A percentile compares a stretch with the other conserved stretches of the same genome.
These are phyloP conservation scores for Batillaria attramentaria DNA, from an alignment of 1,140 invertebrate species.

Conservation along the genomic window DNA sequence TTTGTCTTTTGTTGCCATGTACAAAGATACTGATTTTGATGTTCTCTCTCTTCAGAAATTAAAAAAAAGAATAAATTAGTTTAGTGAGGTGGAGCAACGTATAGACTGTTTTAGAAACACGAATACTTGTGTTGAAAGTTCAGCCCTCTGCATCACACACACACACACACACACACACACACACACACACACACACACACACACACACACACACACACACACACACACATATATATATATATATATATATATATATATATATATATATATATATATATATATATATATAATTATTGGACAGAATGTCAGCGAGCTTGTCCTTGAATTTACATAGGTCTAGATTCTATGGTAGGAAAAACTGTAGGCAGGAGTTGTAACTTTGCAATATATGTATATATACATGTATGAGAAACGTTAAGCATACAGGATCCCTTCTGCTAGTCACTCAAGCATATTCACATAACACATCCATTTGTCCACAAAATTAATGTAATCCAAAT, in stretches of 20 bases:
- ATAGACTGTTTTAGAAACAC: neutral
- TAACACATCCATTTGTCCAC: too few species aligned
- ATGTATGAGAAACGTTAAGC: too few species aligned
- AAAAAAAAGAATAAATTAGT: neutral
- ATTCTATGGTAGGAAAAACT: too few species aligned
- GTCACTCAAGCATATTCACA: too few species aligned
- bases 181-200: neutral
- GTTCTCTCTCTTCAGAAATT: too few species aligned
- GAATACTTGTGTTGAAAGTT: neutral
- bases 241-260: neutral
- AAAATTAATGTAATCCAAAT: too few species aligned
- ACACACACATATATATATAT: neutral
- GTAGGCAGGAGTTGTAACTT: too few species aligned
- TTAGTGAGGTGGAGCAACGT: neutral
- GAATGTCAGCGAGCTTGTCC: too few species aligned
- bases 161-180: neutral
- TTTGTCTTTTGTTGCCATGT: neutral
- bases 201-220: slow-evolving; percentile 2
- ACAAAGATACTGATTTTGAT: neutral
- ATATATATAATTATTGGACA: too few species aligned
- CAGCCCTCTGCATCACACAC: neutral
- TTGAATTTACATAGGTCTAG: too few species aligned
- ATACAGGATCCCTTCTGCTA: too few species aligned
- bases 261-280: neutral
- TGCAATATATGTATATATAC: too few species aligned